Percentiles rank a stretch among this genome's conserved stretches.
These are phyloP conservation scores for Cichlasoma orientale DNA, from an alignment of 2,797 vertebrate genomes.

Conservation along the genomic window DNA sequence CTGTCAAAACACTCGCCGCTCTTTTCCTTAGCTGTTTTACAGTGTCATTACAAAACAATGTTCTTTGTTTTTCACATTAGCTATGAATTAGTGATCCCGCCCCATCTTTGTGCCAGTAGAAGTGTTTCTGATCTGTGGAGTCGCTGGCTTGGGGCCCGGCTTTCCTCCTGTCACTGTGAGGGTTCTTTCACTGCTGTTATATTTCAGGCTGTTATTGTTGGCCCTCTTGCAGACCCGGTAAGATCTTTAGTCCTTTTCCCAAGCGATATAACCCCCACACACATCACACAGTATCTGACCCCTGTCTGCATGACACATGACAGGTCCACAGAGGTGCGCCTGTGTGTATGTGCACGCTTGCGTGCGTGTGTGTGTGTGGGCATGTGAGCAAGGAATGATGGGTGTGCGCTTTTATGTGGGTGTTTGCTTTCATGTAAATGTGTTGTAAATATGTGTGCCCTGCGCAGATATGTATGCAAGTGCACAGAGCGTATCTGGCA, in stretches of 20 bases:
- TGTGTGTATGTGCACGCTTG: slow-evolving; percentile 12
- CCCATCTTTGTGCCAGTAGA: slow-evolving; percentile 81
- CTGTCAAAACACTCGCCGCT: slow-evolving; percentile 82
- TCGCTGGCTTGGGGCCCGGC: slow-evolving; percentile 73
- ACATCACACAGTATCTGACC: slow-evolving; percentile 83
- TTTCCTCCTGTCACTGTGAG: slow-evolving; percentile 70
- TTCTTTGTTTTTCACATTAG: slow-evolving; percentile 90
- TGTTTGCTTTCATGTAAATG: slow-evolving; percentile 48
- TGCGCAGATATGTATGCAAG: slow-evolving; percentile 26
- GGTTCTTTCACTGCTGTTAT: slow-evolving; percentile 80
- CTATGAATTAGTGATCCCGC: slow-evolving; percentile 86
- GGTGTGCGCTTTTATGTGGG: slow-evolving; percentile 15
- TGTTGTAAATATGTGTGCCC: slow-evolving; percentile 31
- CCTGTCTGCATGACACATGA: slow-evolving; percentile 80
- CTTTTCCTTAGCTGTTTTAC: slow-evolving; percentile 78
- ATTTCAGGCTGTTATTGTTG: slow-evolving; percentile 98
- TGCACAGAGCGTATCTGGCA: slow-evolving; percentile 45
- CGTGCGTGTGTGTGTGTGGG: slow-evolving; percentile 21
- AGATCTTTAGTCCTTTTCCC: slow-evolving; percentile 94
- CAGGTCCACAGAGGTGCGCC: slow-evolving; percentile 64
- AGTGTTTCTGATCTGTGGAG: slow-evolving; percentile 86
- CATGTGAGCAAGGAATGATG: slow-evolving; percentile 29
- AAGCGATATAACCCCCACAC: slow-evolving; percentile 84
- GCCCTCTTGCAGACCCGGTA: slow-evolving; percentile 80
- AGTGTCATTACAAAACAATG: slow-evolving; percentile 88